Base-by-base conservation (phyloP, 2,888 invertebrate genomes). In the Diploptera punctata region DNA sequence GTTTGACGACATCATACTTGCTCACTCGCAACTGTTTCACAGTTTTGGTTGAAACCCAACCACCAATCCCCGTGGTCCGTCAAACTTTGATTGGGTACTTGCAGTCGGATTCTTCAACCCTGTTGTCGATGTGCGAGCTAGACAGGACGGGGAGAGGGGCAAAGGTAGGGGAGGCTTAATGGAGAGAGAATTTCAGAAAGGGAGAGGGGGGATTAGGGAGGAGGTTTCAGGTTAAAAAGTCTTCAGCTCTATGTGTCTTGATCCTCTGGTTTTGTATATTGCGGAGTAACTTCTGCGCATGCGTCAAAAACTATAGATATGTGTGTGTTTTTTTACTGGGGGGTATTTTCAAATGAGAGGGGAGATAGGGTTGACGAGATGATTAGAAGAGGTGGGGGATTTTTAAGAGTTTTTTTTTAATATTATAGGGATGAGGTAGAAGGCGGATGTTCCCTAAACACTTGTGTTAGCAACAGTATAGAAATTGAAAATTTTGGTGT, bases 71-170 rank as follows among this genome's bases (percentile, higher is more conserved):
- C 81, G 81, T 80, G 82, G 82, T 82, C 81, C 83, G 83, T 82
- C 86, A 86, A 86, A 85, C 85, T 86, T 86, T 86, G 86, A 86
- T 86, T 86, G 86, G 85, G 84, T 84, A 85, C 84, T 84, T 84
- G 83, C 76, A 79, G 80, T 80, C 79, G 81, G 80, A 82, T 81
- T 81, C 82, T 82, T 82, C 81, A 81, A 82, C 81, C 82, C 82
- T 80, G 82, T 81, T 81, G 80, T 68, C 62, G 70, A 62, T 65
- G 65, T 65, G 18, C 44, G 65, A 47, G 65, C 44, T n/a, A 31
- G 29, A 47, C 26, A 65, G 65, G 44, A 19, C 43, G 57, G 67
- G 57, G 54, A 44, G 44, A 47, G 47, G 31, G 21, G 43, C 73
- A 76, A 74, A 74, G 75, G 71, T 65, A 57, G 60, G 79, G 77